Conservation (phyloP, 2,113 vertebrate genomes). For the Poeciliopsis prolifica region DNA sequence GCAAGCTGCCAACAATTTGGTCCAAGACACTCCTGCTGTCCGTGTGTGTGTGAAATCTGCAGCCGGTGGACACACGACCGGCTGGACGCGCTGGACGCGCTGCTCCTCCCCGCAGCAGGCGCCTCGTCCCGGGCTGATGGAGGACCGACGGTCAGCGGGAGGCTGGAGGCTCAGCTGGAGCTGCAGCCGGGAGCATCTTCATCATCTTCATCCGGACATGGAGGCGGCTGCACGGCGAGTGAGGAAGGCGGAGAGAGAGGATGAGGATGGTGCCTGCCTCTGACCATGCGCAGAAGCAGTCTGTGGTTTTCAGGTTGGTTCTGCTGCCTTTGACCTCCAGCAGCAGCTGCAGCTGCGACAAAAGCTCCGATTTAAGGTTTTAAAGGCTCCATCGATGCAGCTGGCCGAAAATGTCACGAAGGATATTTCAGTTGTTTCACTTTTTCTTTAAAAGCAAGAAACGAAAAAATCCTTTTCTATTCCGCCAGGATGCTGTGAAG, state of each 20-base stretch:
- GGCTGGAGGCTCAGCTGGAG: conserved; percentile 49
- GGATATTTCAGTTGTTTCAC: too few species aligned
- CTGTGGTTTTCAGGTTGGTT: conserved; percentile 21
- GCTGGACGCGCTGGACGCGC: background rate
- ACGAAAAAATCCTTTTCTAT: too few species aligned
- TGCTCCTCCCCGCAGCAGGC: conserved; percentile 17
- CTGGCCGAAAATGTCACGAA: too few species aligned
- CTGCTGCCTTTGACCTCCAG: conserved; percentile 19
- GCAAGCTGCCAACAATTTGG: conserved; percentile 30
- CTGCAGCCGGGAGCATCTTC: conserved; percentile 12
- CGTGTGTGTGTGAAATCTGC: background rate
- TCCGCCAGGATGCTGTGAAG: background rate
- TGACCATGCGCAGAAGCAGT: conserved; percentile 59
- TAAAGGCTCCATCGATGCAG: too few species aligned
- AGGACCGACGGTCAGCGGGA: background rate
- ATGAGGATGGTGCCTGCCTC: background rate
- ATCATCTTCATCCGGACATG: conserved; percentile 34
- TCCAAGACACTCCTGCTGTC: background rate
- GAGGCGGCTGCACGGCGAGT: conserved; percentile 29
- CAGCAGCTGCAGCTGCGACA: background rate
- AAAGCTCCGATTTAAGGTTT: too few species aligned
- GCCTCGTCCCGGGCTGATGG: conserved; percentile 14
- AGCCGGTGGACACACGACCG: conserved; percentile 28
- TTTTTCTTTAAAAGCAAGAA: too few species aligned
- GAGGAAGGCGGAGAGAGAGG: conserved; percentile 14